These are phyloP conservation scores for Parthenolecanium corni DNA, from an alignment of 2,888 invertebrate genomes.

Conservation along the genomic window DNA sequence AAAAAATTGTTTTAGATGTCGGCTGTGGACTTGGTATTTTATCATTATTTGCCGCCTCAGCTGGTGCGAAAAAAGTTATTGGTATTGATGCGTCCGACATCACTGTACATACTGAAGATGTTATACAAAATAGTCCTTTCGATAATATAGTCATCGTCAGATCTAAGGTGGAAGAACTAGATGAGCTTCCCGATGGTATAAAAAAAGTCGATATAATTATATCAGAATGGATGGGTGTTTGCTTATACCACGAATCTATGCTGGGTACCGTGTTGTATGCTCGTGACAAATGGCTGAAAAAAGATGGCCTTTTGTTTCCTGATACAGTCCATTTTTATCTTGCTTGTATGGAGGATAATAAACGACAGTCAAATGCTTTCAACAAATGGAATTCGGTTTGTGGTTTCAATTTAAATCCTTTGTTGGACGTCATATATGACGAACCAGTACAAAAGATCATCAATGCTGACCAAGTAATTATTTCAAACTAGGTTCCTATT, in stretches of 20 bases:
- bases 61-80: slow-evolving; percentile 79
- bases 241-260: slow-evolving; percentile 19
- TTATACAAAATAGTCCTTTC: slow-evolving; percentile 1
- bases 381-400: background rate
- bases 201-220: slow-evolving; percentile 12
- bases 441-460: background rate
- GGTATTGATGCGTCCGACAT: slow-evolving; percentile 95
- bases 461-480: background rate
- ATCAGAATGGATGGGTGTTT: slow-evolving; percentile 24
- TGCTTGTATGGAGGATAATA: background rate
- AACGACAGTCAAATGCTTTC: too few species aligned
- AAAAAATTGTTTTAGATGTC: slow-evolving; percentile 79
- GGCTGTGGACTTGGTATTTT: slow-evolving; percentile 97
- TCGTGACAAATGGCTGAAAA: slow-evolving; percentile 11
- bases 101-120: background rate
- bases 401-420: background rate
- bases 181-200: slow-evolving; percentile 4
- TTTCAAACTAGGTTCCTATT: background rate
- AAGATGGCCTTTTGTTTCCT: slow-evolving; percentile 5
- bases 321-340: background rate
- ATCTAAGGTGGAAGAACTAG: slow-evolving; percentile 12
- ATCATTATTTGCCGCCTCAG: slow-evolving; percentile 93
- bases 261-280: slow-evolving; percentile 10
- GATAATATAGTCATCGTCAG: slow-evolving; percentile 7
- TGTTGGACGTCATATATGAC: background rate